phyloP scores from a whole-genome alignment of 2,888 invertebrate genomes.

The Rhamnusium bicolor region DNA sequence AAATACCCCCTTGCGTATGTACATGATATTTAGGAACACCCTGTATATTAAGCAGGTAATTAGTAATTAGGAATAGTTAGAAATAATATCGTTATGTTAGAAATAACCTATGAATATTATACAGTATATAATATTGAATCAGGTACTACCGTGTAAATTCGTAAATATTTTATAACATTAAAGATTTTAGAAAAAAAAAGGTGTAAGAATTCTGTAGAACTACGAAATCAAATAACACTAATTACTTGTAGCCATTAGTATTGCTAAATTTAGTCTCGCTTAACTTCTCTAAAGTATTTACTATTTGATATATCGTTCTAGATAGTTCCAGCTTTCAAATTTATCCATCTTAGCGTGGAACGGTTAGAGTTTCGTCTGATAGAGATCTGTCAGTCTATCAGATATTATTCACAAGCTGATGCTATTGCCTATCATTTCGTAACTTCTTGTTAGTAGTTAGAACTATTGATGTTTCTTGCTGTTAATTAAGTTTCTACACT shows the following conservation, averaged over 20 bases:
- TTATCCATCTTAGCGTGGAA: conserved; percentile 6
- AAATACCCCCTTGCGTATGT: no score
- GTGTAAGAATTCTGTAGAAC: neutral
- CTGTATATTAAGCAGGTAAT: no score
- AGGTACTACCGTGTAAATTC: no score
- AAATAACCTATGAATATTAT: no score
- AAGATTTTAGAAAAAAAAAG: no score
- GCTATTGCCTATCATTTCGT: neutral
- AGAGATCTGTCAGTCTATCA: neutral
- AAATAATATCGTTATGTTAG: no score
- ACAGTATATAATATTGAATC: no score
- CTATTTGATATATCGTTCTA: conserved; percentile 9
- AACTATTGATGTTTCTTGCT: neutral
- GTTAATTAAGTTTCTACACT: neutral
- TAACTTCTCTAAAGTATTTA: neutral
- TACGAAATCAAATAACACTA: neutral
- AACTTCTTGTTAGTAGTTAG: neutral
- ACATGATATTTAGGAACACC: no score
- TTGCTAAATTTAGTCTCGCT: neutral
- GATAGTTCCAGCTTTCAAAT: conserved; percentile 9
- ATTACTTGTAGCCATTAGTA: neutral
- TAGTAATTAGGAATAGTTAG: no score
- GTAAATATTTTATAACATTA: no score
- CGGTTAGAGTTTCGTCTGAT: neutral
- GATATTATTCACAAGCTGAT: neutral